These are phyloP conservation scores for Leptothorax acervorum DNA, from an alignment of 2,888 invertebrate species.

Conservation along the genomic window DNA sequence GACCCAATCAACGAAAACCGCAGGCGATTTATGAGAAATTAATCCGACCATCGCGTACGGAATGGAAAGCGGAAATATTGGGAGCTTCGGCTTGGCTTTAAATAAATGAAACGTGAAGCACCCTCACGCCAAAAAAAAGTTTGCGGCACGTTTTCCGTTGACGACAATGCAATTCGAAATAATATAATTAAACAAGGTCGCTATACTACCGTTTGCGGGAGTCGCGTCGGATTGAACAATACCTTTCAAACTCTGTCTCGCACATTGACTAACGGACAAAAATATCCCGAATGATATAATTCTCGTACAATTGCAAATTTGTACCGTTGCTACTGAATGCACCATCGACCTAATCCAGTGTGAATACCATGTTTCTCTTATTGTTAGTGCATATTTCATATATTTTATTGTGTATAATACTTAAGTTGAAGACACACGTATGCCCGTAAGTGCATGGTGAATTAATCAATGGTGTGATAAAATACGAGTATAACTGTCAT, in stretches of 20 bases:
- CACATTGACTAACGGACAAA: constrained; percentile 25
- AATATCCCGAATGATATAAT: constrained; percentile 35
- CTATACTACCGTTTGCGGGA: neutral
- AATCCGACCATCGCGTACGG: constrained; percentile 60
- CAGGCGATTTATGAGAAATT: constrained; percentile 73
- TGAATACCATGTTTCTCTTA: constrained; percentile 59
- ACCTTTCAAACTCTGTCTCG: constrained; percentile 32
- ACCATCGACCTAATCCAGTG: constrained; percentile 54
- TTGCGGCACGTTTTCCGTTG: neutral
- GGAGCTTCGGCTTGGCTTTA: constrained; percentile 53
- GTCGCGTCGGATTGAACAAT: constrained; percentile 16
- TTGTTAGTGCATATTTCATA: constrained; percentile 63
- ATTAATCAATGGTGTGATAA: constrained; percentile 61
- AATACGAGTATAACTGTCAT: constrained; percentile 52
- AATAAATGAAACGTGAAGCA: constrained; percentile 66
- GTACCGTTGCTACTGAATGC: constrained; percentile 49
- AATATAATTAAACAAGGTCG: constrained; percentile 51
- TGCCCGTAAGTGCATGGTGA: constrained; percentile 58
- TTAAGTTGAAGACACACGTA: constrained; percentile 53
- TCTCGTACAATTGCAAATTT: constrained; percentile 49
- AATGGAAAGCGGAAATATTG: constrained; percentile 40
- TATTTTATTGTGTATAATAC: constrained; percentile 61
- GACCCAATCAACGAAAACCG: constrained; percentile 71
- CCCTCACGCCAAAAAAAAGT: constrained; percentile 17
- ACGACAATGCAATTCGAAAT: constrained; percentile 24